These are phyloP conservation scores for Hypomecis atomaria DNA, from an alignment of 2,888 invertebrate species.

Conservation along the genomic window DNA sequence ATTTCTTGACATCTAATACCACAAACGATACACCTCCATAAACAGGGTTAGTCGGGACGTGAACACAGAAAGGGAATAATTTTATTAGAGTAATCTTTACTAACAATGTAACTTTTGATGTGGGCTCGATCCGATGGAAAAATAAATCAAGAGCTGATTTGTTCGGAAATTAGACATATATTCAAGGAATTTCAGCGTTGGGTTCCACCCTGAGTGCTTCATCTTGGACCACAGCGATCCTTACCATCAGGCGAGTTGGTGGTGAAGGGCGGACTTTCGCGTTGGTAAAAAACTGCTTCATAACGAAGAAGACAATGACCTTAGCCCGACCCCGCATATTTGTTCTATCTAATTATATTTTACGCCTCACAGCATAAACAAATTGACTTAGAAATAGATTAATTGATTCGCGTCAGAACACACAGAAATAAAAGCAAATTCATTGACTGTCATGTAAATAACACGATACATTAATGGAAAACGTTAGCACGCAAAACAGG, in stretches of 20 bases:
- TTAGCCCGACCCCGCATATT: neutral
- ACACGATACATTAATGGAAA: constrained; percentile 18
- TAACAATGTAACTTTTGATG: no score
- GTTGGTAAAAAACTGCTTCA: no score
- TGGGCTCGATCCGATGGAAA: no score
- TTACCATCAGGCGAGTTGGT: no score
- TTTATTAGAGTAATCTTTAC: neutral
- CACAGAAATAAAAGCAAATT: constrained; percentile 21
- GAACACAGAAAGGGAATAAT: neutral
- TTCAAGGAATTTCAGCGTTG: no score
- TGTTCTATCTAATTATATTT: constrained; percentile 4
- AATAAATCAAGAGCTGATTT: no score
- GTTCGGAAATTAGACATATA: no score
- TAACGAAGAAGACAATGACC: neutral
- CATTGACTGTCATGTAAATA: constrained; percentile 25
- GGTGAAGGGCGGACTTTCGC: no score
- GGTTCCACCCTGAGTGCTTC: no score
- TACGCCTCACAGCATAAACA: constrained; percentile 16
- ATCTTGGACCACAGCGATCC: no score
- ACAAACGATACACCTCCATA: constrained; percentile 20
- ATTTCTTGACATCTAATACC: constrained; percentile 30
- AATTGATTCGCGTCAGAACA: constrained; percentile 27
- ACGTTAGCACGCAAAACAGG: constrained; percentile 17
- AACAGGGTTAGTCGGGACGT: neutral
- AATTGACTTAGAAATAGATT: constrained; percentile 27